Evolutionary conservation across 1,140 invertebrate species (phyloP).

Genomic region (Chironomus striatipennis): DNA sequence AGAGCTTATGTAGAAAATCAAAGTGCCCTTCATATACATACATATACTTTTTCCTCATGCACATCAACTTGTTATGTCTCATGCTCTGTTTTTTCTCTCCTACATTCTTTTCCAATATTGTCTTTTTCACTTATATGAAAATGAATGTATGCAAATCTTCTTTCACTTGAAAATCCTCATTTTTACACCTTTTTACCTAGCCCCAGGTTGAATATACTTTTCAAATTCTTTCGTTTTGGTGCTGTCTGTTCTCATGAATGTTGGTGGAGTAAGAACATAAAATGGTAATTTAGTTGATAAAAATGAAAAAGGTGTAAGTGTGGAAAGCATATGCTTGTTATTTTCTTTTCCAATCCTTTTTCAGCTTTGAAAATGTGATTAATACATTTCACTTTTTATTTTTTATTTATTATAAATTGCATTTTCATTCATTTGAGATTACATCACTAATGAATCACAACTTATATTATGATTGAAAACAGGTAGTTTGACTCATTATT

Average conservation of each 20-base stretch:
- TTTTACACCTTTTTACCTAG: conserved; percentile 2
- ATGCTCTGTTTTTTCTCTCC: background rate
- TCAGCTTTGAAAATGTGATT: no score
- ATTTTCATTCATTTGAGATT: no score
- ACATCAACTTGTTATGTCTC: background rate
- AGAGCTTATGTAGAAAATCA: background rate
- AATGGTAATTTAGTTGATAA: background rate
- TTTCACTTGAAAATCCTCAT: background rate
- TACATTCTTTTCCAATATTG: background rate
- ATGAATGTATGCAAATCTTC: conserved; percentile 13
- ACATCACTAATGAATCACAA: no score
- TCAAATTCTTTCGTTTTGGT: background rate
- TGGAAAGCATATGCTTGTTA: no score
- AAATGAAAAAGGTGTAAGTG: background rate
- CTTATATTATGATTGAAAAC: no score
- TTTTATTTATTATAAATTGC: no score
- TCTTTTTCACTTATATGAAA: conserved; percentile 10
- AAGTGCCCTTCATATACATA: background rate
- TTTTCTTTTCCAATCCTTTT: no score
- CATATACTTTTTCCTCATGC: background rate
- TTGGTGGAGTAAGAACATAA: background rate
- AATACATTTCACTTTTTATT: no score
- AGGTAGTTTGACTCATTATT: no score
- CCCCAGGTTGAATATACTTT: background rate
- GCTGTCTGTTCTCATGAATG: background rate